Evolutionary conservation across 1,140 invertebrate species (phyloP), one percentile per base, ranked within the genome.

Genomic region (Magallana ariakensis): DNA sequence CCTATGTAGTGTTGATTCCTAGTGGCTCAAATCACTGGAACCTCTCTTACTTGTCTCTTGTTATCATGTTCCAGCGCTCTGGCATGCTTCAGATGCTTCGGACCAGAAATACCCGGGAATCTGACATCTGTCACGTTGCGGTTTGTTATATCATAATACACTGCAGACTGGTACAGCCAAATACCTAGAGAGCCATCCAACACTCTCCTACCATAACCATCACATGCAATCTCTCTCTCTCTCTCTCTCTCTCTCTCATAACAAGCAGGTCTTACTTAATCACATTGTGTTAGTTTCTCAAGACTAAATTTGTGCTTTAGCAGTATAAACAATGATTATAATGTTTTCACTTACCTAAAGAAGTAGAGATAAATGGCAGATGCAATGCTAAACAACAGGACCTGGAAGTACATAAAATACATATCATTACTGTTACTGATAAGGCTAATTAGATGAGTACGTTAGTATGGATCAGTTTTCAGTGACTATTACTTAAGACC

Each of bases 341-440:
- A 46, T 46, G 3, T 46, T 4, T 46, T 46, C 33, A 90, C 92
- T 92, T 91, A 93, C 92, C 90, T 91, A 89, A 90, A 93, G 16
- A 92, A 88, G 60, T 91, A 93, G 13, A 92, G 88, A 85, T 92
- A 93, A 16, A 92, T 84, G 16, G 92, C 91, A 58, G 90, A 87
- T 4, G 89, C 91, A 26, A 90, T 66, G 87, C 92, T 93, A 87
- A 93, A 93, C 66, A 93, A 84, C n/a, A 91, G 84, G 16, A 93
- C 92, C 92, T 93, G 89, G 70, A 90, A 91, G 82, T 57, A 87
- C 8, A 87, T 70, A 88, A 58, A 70, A 70, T 13, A 75, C 9
- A 26, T 13, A 75, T 46, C 33, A 46, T 46, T 46, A 46, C 33
- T 46, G 33, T 2, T 46, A 46, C 33, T 46, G 33, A 46, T 46